These are phyloP conservation scores for Spongilla lacustris DNA, from an alignment of 37 sponge, comb jelly and placozoan species.

Conservation along the genomic window DNA sequence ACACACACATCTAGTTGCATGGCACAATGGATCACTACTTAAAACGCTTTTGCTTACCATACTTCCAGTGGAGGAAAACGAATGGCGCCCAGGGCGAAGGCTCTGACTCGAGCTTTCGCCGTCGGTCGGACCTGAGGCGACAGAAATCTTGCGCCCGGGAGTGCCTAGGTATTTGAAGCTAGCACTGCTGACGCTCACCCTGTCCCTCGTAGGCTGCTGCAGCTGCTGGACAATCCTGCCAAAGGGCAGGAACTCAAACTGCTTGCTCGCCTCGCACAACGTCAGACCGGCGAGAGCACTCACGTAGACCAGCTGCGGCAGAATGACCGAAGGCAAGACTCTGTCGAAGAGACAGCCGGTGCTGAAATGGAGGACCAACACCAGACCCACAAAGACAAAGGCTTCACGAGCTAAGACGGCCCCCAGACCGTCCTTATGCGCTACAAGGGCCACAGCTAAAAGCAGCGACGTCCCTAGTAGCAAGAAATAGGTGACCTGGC, in stretches of 20 bases:
- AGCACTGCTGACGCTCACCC: not conserved
- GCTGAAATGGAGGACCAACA: slow-evolving; percentile 5
- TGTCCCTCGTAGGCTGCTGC: not conserved
- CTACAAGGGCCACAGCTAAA: not conserved
- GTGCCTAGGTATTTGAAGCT: not conserved
- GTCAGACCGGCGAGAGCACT: slow-evolving; percentile 33
- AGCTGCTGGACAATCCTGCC: not conserved
- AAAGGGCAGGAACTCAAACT: slow-evolving; percentile 6
- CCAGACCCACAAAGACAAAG: slow-evolving; percentile 21
- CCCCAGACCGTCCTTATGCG: slow-evolving; percentile 8
- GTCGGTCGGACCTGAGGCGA: not conserved
- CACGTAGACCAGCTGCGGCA: slow-evolving; percentile 42
- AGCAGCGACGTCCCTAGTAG: slow-evolving; percentile 30
- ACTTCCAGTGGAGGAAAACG: not conserved
- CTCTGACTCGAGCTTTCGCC: not conserved
- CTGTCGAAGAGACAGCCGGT: slow-evolving; percentile 15
- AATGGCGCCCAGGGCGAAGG: not conserved
- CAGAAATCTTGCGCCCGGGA: not conserved
- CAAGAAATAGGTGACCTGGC: slow-evolving; percentile 25
- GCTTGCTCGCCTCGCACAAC: slow-evolving; percentile 22
- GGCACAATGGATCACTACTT: too few relatives aligned
- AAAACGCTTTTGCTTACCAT: not conserved
- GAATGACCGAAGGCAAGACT: slow-evolving; percentile 35
- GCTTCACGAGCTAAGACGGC: slow-evolving; percentile 41
- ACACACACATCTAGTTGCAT: too few relatives aligned